A percentile compares a stretch with the other conserved stretches of the same genome.
Conservation (phyloP, 2,888 invertebrate genomes). For the Drosophila austrosaltans region DNA sequence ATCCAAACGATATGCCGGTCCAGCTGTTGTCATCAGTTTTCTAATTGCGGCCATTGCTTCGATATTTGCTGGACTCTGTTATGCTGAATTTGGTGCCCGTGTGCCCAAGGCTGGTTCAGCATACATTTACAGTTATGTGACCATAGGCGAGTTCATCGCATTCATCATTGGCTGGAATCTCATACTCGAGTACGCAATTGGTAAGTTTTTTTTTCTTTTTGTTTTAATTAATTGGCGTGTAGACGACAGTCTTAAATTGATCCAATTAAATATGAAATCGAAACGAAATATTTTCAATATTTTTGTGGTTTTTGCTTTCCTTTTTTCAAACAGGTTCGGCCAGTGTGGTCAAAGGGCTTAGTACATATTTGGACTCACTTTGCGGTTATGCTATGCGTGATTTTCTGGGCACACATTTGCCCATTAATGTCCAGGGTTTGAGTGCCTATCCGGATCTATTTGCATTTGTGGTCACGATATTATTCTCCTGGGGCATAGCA, state of each 20-base stretch:
- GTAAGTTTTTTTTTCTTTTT: slow-evolving; percentile 82
- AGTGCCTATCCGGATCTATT: slow-evolving; percentile 91
- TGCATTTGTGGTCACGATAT: slow-evolving; percentile 88
- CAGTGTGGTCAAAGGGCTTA: slow-evolving; percentile 92
- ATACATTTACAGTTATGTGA: slow-evolving; percentile 96
- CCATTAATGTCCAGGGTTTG: slow-evolving; percentile 87
- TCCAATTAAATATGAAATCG: slow-evolving; percentile 43
- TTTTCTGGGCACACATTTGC: slow-evolving; percentile 87
- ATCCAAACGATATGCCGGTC: slow-evolving; percentile 91
- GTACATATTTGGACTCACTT: slow-evolving; percentile 90
- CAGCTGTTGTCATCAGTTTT: slow-evolving; percentile 93
- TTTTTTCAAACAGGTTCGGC: slow-evolving; percentile 86
- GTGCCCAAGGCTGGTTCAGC: slow-evolving; percentile 96
- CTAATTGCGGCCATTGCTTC: slow-evolving; percentile 96
- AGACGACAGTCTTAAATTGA: slow-evolving; percentile 41
- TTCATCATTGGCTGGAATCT: slow-evolving; percentile 97
- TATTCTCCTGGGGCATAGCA: slow-evolving; percentile 89
- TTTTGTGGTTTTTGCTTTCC: neutral
- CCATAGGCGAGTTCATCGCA: slow-evolving; percentile 95
- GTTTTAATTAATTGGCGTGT: slow-evolving; percentile 39
- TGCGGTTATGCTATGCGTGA: slow-evolving; percentile 87
- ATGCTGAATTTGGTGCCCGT: slow-evolving; percentile 95
- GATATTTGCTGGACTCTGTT: slow-evolving; percentile 93
- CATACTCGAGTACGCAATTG: slow-evolving; percentile 94
- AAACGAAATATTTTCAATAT: slow-evolving; percentile 33